These are phyloP conservation scores for Stichopus horrens DNA, from an alignment of 53 echinoderm and acorn worm genomes.

Conservation along the genomic window DNA sequence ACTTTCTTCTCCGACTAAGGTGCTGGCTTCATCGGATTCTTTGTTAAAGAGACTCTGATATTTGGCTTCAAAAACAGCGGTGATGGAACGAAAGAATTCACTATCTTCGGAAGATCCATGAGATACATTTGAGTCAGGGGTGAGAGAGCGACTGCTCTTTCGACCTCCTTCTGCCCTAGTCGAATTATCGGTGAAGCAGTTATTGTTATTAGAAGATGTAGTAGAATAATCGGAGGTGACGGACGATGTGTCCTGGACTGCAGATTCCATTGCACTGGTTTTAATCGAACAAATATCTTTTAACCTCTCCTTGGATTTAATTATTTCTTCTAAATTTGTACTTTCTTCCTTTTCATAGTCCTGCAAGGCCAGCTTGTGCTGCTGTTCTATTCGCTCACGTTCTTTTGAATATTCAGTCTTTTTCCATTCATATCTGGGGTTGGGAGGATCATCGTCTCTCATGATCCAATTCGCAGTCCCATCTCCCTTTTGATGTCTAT, in stretches of 20 bases:
- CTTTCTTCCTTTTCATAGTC: constrained; percentile 90
- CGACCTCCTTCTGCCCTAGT: constrained; percentile 54
- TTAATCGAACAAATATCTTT: constrained; percentile 79
- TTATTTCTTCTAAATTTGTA: constrained; percentile 86
- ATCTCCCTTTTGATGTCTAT: constrained; percentile 52
- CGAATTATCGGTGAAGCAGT: constrained; percentile 50
- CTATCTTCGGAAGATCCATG: constrained; percentile 78
- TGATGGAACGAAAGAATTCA: constrained; percentile 92
- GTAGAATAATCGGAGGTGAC: constrained; percentile 75
- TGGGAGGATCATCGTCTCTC: constrained; percentile 24
- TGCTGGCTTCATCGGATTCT: constrained; percentile 70
- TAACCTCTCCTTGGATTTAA: constrained; percentile 69
- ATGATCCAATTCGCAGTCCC: constrained; percentile 60
- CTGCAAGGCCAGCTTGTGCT: constrained; percentile 72
- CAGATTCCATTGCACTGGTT: constrained; percentile 55
- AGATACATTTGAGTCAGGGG: constrained; percentile 40
- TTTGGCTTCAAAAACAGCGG: constrained; percentile 84
- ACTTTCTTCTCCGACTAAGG: constrained; percentile 35
- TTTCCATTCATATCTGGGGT: constrained; percentile 34
- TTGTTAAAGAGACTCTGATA: constrained; percentile 69
- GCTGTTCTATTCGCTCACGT: constrained; percentile 74
- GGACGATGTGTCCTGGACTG: constrained; percentile 55
- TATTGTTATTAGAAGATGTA: constrained; percentile 86
- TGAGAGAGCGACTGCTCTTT: constrained; percentile 21
- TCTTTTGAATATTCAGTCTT: constrained; percentile 82